Conservation (phyloP, 2,888 invertebrate genomes). For the Trichopoda pennipes region DNA sequence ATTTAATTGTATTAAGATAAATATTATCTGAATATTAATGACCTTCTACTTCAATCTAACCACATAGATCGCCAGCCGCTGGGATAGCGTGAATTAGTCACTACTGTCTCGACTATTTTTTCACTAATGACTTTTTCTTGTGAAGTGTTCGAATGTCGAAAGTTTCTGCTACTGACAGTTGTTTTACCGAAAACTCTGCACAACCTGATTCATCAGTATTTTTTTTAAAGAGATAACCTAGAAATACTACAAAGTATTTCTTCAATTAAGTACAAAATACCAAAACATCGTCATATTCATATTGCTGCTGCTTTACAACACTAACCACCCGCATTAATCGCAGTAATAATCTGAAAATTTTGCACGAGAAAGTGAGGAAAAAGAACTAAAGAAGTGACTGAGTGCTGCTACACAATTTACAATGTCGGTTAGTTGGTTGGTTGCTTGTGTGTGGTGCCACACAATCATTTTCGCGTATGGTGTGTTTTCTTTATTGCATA, state of each 20-base stretch:
- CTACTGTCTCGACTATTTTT: too few relatives aligned
- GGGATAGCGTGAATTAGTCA: too few relatives aligned
- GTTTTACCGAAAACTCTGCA: too few relatives aligned
- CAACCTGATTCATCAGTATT: too few relatives aligned
- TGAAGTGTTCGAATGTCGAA: too few relatives aligned
- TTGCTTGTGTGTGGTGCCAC: not conserved
- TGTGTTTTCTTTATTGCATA: not conserved
- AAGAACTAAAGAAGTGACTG: not conserved
- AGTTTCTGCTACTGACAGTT: too few relatives aligned
- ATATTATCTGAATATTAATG: too few relatives aligned
- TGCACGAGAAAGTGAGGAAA: too few relatives aligned
- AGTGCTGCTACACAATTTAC: not conserved
- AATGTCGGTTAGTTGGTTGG: not conserved
- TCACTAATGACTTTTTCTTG: too few relatives aligned
- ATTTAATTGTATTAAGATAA: too few relatives aligned
- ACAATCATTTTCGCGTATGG: not conserved
- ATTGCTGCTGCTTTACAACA: not conserved
- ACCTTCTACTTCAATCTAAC: too few relatives aligned
- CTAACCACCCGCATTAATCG: conserved; percentile 24
- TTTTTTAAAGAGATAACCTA: not conserved
- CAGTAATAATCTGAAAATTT: conserved; percentile 1
- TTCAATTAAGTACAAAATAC: not conserved
- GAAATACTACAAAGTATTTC: not conserved
- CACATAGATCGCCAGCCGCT: too few relatives aligned
- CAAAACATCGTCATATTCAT: not conserved